phyloP scores from a whole-genome alignment of 2,797 vertebrate species.

The Scolopax rusticola region DNA sequence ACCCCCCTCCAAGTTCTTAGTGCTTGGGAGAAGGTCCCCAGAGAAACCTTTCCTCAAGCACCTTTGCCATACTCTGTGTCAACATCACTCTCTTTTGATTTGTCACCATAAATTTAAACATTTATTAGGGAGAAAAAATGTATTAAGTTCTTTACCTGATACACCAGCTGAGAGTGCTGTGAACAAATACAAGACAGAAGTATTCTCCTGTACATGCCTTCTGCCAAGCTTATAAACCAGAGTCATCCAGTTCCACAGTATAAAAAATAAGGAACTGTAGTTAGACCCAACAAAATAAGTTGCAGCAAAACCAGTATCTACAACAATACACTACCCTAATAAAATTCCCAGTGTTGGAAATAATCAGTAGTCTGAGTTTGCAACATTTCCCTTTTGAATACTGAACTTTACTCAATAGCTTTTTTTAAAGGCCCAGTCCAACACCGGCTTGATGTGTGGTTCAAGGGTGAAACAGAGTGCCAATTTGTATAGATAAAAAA shows the following conservation, averaged over 20 bases:
- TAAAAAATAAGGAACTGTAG: background rate
- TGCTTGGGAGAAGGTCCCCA: background rate
- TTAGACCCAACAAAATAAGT: background rate
- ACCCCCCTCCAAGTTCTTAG: accelerated
- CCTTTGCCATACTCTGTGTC: background rate
- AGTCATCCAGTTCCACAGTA: background rate
- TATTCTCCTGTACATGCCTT: background rate
- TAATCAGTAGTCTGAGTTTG: background rate
- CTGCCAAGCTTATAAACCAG: background rate
- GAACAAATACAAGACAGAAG: background rate
- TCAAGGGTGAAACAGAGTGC: background rate
- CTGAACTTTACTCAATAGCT: background rate
- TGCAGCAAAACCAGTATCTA: background rate
- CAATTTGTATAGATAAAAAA: background rate
- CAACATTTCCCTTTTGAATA: background rate
- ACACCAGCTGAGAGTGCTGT: background rate
- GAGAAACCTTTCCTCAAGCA: background rate
- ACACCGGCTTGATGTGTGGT: background rate
- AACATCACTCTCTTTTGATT: background rate
- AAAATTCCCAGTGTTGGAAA: background rate
- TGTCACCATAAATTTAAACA: background rate
- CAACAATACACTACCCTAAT: background rate
- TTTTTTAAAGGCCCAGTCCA: background rate
- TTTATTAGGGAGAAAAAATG: background rate
- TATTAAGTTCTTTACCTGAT: background rate